Conservation (phyloP, 2,113 vertebrate genomes). For the Rhineura floridana region DNA sequence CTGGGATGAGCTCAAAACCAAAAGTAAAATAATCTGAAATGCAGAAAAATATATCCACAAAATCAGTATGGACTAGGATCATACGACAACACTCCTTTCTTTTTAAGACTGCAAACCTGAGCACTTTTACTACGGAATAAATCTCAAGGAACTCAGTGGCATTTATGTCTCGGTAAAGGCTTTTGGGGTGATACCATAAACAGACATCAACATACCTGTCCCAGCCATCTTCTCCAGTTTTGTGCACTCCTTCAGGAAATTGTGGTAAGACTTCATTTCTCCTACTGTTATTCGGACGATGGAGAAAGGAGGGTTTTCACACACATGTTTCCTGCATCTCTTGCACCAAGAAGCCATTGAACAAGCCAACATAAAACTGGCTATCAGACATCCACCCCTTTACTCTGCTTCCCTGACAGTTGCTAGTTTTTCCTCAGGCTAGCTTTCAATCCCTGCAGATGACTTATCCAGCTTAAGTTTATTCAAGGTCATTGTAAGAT, state of each 20-base stretch:
- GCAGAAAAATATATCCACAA: too few species aligned
- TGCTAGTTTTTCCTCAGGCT: slow-evolving; percentile 44
- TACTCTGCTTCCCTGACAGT: slow-evolving; percentile 38
- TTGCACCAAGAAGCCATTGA: slow-evolving; percentile 70
- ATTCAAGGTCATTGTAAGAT: slow-evolving; percentile 71
- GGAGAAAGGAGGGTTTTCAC: slow-evolving; percentile 71
- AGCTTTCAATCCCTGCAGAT: slow-evolving; percentile 62
- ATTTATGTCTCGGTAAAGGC: background rate
- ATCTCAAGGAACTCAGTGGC: background rate
- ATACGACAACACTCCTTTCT: background rate
- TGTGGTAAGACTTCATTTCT: slow-evolving; percentile 89
- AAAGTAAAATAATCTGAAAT: background rate
- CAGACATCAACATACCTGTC: slow-evolving; percentile 77
- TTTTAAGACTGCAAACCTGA: background rate
- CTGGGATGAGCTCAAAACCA: background rate
- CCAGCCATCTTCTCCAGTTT: slow-evolving; percentile 68
- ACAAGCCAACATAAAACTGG: slow-evolving; percentile 33
- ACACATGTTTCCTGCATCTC: slow-evolving; percentile 72
- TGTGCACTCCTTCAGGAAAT: slow-evolving; percentile 81
- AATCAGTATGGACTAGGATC: background rate
- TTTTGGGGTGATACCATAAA: background rate
- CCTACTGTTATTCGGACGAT: slow-evolving; percentile 83
- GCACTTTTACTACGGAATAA: background rate
- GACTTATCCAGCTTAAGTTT: slow-evolving; percentile 78
- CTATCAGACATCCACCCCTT: slow-evolving; percentile 2